Evolutionary conservation across 2,888 invertebrate genomes (phyloP).

Genomic region (Pollenia amentaria): DNA sequence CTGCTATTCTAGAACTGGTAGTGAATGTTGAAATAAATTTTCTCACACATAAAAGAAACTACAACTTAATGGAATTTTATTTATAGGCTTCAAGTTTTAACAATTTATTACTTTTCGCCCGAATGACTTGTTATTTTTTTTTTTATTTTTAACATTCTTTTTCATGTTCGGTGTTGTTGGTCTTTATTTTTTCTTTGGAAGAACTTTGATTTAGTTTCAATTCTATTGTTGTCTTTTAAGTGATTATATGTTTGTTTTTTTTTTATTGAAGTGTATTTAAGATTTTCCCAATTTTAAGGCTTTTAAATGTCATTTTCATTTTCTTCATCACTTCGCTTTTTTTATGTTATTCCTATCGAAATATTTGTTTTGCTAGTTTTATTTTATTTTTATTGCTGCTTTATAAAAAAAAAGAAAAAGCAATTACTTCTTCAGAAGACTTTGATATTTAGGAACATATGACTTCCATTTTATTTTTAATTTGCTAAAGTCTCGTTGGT

Average conservation of each 20-base stretch:
- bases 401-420: neutral
- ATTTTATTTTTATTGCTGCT: neutral
- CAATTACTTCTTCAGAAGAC: neutral
- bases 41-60: conserved; percentile 21
- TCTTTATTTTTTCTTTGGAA: conserved; percentile 17
- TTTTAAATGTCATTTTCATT: conserved; percentile 25
- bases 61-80: conserved; percentile 74
- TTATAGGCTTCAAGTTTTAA: conserved; percentile 75
- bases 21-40: conserved; percentile 18
- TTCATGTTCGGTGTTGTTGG: neutral
- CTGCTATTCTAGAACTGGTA: neutral
- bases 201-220: conserved; percentile 40
- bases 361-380: neutral
- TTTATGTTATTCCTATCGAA: neutral
- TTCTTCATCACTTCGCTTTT: conserved; percentile 5
- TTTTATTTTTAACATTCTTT: conserved; percentile 43
- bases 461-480: neutral
- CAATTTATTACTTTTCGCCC: conserved; percentile 76
- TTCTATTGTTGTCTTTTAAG: conserved; percentile 7
- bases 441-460: neutral
- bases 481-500: no score
- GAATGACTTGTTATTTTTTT: conserved; percentile 59
- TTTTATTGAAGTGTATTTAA: neutral
- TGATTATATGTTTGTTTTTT: neutral
- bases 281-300: neutral